Percentiles rank a stretch among this genome's conserved stretches.
Conservation (phyloP, 2,113 vertebrate species). For the Paramisgurnus dabryanus region DNA sequence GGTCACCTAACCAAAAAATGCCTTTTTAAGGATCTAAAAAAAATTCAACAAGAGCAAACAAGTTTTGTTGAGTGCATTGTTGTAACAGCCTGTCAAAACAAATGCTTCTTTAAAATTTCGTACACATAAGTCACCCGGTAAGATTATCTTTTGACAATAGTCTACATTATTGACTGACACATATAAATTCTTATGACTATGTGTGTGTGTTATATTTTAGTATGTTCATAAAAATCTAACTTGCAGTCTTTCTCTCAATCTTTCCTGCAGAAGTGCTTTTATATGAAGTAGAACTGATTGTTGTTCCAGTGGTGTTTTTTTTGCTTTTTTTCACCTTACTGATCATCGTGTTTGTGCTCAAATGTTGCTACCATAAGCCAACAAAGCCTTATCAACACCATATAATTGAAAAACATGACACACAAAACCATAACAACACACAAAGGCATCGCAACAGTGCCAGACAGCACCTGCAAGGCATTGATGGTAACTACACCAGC, state of each 20-base stretch:
- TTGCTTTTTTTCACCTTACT: constrained; percentile 44
- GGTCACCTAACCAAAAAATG: too few relatives aligned
- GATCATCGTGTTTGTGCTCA: constrained; percentile 44
- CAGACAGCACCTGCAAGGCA: constrained; percentile 64
- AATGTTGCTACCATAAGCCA: constrained; percentile 19
- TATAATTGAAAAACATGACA: constrained; percentile 23
- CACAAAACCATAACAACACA: neutral
- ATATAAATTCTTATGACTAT: too few relatives aligned
- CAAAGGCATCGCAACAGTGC: neutral
- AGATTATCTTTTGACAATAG: too few relatives aligned
- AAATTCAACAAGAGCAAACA: too few relatives aligned
- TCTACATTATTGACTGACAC: too few relatives aligned
- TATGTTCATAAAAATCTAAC: neutral
- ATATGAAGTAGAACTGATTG: constrained; percentile 67
- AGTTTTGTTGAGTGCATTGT: too few relatives aligned
- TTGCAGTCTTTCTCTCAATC: neutral
- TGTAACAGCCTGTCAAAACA: too few relatives aligned
- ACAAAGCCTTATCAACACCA: neutral
- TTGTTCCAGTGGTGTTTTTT: constrained; percentile 71
- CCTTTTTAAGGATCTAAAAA: too few relatives aligned
- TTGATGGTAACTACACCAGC: constrained; percentile 64
- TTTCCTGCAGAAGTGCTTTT: constrained; percentile 50
- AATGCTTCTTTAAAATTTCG: too few relatives aligned
- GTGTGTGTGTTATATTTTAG: too few relatives aligned
- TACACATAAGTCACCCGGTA: too few relatives aligned